A percentile compares a stretch with the other conserved stretches of the same genome.
phyloP scores from a whole-genome alignment of 1,140 invertebrate species.

The Caenorhabditis elegans region DNA sequence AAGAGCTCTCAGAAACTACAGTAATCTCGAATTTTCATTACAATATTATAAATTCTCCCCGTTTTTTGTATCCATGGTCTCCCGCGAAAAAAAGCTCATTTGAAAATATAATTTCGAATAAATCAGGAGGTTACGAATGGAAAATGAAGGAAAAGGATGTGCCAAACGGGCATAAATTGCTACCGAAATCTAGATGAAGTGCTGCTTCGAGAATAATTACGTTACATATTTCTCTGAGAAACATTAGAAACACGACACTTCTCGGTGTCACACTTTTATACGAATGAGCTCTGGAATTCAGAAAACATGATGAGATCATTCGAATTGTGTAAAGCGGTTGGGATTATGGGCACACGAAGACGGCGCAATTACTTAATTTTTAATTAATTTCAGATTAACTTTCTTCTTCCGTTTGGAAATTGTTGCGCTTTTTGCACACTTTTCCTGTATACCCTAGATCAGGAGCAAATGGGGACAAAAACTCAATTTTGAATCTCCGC shows the following conservation, averaged over 20 bases:
- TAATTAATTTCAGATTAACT: constrained; percentile 1
- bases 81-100: not conserved
- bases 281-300: not conserved
- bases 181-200: too few relatives aligned
- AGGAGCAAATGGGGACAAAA: not conserved
- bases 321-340: not conserved
- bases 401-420: not conserved
- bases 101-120: not conserved
- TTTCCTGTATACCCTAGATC: not conserved
- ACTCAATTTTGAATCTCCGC: not conserved
- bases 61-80: not conserved
- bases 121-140: not conserved
- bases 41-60: too few relatives aligned
- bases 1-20: too few relatives aligned
- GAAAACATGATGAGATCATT: not conserved
- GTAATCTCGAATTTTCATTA: too few relatives aligned
- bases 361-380: not conserved
- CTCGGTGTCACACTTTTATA: not conserved
- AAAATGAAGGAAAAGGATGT: not conserved
- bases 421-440: not conserved
- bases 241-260: not conserved
- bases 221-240: too few relatives aligned
- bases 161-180: not conserved
- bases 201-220: too few relatives aligned
- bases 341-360: not conserved